Percentiles rank a stretch among this genome's conserved stretches.
Evolutionary conservation across 2,888 invertebrate genomes (phyloP).

Genomic region (Drosophila phalerata): DNA sequence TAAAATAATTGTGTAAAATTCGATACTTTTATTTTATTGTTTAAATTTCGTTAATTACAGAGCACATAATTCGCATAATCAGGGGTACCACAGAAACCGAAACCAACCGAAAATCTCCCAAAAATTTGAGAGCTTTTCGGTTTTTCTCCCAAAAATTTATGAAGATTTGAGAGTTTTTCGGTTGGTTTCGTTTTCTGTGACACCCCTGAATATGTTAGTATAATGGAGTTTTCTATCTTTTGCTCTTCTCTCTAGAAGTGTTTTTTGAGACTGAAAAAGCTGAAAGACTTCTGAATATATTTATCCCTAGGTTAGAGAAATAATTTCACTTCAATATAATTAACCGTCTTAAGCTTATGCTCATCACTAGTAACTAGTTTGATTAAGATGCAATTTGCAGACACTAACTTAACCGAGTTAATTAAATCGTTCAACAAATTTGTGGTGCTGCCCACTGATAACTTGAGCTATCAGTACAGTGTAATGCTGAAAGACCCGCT

Average conservation of each 20-base stretch:
- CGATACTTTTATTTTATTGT: not conserved
- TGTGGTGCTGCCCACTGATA: constrained; percentile 5
- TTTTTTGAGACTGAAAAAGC: not conserved
- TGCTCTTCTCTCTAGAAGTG: not conserved
- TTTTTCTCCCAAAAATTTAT: too few species aligned
- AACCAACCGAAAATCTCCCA: too few species aligned
- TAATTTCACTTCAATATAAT: not conserved
- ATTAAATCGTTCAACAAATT: constrained; percentile 6
- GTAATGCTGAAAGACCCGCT: not conserved
- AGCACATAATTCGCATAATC: too few species aligned
- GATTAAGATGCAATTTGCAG: not conserved
- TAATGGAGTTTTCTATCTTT: too few species aligned
- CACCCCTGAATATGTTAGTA: too few species aligned
- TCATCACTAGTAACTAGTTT: not conserved
- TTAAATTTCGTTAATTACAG: too few species aligned
- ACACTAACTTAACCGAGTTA: constrained; percentile 10
- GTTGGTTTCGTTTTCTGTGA: too few species aligned
- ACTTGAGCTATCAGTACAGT: not conserved
- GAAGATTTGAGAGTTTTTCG: too few species aligned
- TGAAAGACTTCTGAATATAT: not conserved
- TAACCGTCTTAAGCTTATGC: not conserved
- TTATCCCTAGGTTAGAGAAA: not conserved
- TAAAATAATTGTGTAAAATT: not conserved
- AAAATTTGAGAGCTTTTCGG: too few species aligned
- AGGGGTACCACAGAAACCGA: too few species aligned